A percentile compares a stretch with the other conserved stretches of the same genome.
Conservation (phyloP, 2,797 vertebrate genomes). For the Fratercula arctica region DNA sequence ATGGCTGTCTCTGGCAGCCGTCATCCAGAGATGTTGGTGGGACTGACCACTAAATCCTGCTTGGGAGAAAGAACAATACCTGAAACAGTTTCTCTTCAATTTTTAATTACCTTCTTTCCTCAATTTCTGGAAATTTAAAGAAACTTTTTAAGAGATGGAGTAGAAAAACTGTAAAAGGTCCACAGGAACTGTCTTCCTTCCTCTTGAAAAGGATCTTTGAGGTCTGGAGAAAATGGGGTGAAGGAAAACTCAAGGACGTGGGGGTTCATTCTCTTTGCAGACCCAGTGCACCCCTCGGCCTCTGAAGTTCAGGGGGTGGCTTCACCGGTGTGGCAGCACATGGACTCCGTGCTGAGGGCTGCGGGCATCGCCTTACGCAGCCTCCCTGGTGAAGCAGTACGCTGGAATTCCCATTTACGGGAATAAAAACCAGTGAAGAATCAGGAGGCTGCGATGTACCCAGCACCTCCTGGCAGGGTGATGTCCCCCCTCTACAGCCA, state of each 20-base stretch:
- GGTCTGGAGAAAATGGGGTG: accelerated
- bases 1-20: background rate
- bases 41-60: background rate
- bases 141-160: background rate
- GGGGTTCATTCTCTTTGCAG: background rate
- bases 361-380: accelerated
- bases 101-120: accelerated
- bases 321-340: accelerated
- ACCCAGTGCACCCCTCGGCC: accelerated
- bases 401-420: background rate
- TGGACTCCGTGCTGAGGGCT: background rate
- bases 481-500: background rate
- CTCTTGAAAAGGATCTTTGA: background rate
- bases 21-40: background rate
- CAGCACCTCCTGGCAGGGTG: background rate
- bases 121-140: background rate
- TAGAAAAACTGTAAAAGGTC: background rate
- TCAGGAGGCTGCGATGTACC: accelerated
- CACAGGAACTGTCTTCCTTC: background rate
- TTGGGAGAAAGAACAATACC: background rate
- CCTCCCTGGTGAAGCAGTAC: background rate
- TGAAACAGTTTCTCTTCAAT: background rate
- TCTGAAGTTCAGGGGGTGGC: accelerated
- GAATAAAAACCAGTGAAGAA: accelerated
- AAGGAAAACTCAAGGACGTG: background rate